Percentiles rank a stretch among this genome's conserved stretches.
phyloP scores from a whole-genome alignment of 2,888 invertebrate genomes.

The Plebejus anna region DNA sequence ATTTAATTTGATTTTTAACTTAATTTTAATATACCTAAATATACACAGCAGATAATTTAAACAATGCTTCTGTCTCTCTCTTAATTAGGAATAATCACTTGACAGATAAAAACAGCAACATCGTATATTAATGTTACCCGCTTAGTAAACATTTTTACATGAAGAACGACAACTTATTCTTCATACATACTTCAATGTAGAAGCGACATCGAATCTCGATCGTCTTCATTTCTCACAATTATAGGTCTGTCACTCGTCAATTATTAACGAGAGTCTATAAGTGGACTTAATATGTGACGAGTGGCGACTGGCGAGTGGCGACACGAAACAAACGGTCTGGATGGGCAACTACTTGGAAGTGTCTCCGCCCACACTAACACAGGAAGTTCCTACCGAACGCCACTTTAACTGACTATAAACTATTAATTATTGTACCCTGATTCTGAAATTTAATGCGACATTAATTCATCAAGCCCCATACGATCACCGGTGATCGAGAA shows the following conservation, averaged over 20 bases:
- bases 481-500: too few relatives aligned
- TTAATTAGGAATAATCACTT: too few relatives aligned
- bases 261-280: constrained; percentile 43
- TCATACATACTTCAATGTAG: not conserved
- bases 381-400: constrained; percentile 2
- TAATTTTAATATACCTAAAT: too few relatives aligned
- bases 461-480: too few relatives aligned
- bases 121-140: too few relatives aligned
- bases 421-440: not conserved
- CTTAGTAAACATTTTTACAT: too few relatives aligned
- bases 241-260: constrained; percentile 38
- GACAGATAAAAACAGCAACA: too few relatives aligned
- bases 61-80: too few relatives aligned
- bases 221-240: constrained; percentile 31
- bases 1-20: not conserved
- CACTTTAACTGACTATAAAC: not conserved
- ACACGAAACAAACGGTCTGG: constrained; percentile 32
- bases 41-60: too few relatives aligned
- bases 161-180: too few relatives aligned
- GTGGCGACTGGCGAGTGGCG: constrained; percentile 36
- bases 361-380: constrained; percentile 24
- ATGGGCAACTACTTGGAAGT: constrained; percentile 34
- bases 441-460: not conserved
- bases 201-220: constrained; percentile 25
- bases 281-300: constrained; percentile 42